A percentile compares a stretch with the other conserved stretches of the same genome.
phyloP scores from a whole-genome alignment of 1,140 invertebrate genomes.

The Drosophila subpulchrella region DNA sequence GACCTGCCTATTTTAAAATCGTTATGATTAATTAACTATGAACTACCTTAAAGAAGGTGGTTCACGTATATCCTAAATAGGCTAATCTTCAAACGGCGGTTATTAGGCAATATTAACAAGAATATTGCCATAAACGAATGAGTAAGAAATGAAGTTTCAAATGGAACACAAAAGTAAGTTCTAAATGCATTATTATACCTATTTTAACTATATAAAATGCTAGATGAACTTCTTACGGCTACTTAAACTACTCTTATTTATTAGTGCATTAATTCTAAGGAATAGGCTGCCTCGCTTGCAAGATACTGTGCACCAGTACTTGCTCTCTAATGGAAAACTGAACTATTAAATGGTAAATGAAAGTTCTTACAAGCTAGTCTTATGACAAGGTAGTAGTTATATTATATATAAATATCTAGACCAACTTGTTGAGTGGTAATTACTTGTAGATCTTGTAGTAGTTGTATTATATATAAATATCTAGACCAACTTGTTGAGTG shows the following conservation, averaged over 20 bases:
- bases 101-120: neutral
- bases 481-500: neutral
- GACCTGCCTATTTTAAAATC: neutral
- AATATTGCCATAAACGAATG: neutral
- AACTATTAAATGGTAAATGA: neutral
- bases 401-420: too few relatives aligned
- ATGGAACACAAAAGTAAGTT: neutral
- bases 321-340: neutral
- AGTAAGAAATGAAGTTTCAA: neutral
- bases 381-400: neutral
- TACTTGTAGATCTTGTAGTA: too few relatives aligned
- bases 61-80: neutral
- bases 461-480: too few relatives aligned
- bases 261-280: neutral
- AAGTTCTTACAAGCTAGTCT: neutral
- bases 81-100: conserved; percentile 6
- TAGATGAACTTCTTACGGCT: neutral
- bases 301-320: neutral
- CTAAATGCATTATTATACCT: neutral
- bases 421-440: neutral
- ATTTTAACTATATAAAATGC: neutral
- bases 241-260: neutral
- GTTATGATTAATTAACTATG: neutral
- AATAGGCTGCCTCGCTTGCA: neutral
- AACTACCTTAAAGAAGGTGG: neutral